These are phyloP conservation scores for Hirundichthys speculiger DNA, from an alignment of 2,113 vertebrate genomes.

Conservation along the genomic window DNA sequence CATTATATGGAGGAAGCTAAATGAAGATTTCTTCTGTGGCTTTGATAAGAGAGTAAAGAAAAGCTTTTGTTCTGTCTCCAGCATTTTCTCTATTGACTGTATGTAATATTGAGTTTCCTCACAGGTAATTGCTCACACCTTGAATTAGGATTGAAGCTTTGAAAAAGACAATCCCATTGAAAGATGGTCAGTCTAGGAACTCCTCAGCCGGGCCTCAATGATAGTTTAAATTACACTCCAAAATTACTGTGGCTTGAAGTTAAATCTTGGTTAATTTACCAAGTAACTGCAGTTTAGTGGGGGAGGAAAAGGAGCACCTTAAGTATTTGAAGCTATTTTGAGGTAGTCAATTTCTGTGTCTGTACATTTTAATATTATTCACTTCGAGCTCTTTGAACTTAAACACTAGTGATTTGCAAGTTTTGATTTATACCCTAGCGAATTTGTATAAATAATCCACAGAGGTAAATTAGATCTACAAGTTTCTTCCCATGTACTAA, in stretches of 20 bases:
- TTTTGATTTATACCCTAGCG: constrained; percentile 6
- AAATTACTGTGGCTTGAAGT: constrained; percentile 33
- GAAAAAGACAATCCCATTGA: constrained; percentile 46
- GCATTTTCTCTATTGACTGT: constrained; percentile 40
- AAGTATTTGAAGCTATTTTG: constrained; percentile 22
- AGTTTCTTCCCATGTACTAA: neutral
- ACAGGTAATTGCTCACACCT: constrained; percentile 72
- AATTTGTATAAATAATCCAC: constrained; percentile 10
- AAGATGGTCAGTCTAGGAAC: constrained; percentile 37
- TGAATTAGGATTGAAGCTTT: constrained; percentile 36
- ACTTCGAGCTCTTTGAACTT: constrained; percentile 3
- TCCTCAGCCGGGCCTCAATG: constrained; percentile 29
- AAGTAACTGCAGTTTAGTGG: constrained; percentile 17
- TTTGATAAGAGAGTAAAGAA: constrained; percentile 2
- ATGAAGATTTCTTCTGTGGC: neutral
- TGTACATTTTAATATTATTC: constrained; percentile 18
- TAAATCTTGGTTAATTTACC: constrained; percentile 10
- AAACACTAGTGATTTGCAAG: constrained; percentile 1
- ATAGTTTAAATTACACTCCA: constrained; percentile 51
- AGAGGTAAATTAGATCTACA: neutral
- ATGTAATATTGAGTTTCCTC: constrained; percentile 53
- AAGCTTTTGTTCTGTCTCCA: constrained; percentile 20
- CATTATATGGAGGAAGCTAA: neutral
- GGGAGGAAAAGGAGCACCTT: constrained; percentile 16
- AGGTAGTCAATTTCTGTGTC: no score